A percentile compares a stretch with the other conserved stretches of the same genome.
phyloP scores from a whole-genome alignment of 2,113 vertebrate species.

The Dunckerocampus dactyliophorus region DNA sequence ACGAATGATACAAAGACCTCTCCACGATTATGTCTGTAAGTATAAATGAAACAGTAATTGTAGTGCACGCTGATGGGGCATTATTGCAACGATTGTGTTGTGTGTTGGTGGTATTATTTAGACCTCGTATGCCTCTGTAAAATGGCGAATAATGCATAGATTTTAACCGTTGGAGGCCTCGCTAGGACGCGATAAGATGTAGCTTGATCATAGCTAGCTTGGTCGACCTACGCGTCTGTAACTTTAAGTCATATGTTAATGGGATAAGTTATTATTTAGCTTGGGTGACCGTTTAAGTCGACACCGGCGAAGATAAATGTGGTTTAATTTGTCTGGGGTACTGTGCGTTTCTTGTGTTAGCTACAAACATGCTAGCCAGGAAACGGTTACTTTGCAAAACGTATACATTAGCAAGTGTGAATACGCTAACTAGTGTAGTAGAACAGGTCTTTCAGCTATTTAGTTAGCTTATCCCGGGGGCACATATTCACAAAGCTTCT shows the following conservation, averaged over 20 bases:
- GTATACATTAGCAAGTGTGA: too few relatives aligned
- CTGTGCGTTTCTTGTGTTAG: background rate
- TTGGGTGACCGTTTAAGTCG: too few relatives aligned
- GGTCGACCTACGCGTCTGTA: background rate
- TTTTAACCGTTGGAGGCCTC: background rate
- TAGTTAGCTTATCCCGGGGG: too few relatives aligned
- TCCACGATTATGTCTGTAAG: slow-evolving; percentile 59
- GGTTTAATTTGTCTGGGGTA: background rate
- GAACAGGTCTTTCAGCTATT: too few relatives aligned
- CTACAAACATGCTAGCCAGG: background rate
- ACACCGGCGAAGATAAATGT: too few relatives aligned
- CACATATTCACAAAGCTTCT: too few relatives aligned
- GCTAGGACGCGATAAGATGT: background rate
- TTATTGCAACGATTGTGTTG: background rate
- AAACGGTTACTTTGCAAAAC: background rate
- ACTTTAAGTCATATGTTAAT: too few relatives aligned
- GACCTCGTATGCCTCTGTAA: slow-evolving; percentile 34
- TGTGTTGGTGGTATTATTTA: background rate
- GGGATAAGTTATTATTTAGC: too few relatives aligned
- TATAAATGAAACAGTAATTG: background rate
- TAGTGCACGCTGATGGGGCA: rapidly evolving
- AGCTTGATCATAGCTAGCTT: background rate
- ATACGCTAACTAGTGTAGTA: too few relatives aligned
- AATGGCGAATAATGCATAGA: slow-evolving; percentile 45
- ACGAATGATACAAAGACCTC: background rate